Base-by-base conservation (phyloP, 2,888 invertebrate genomes). In the Gari tellinella region DNA sequence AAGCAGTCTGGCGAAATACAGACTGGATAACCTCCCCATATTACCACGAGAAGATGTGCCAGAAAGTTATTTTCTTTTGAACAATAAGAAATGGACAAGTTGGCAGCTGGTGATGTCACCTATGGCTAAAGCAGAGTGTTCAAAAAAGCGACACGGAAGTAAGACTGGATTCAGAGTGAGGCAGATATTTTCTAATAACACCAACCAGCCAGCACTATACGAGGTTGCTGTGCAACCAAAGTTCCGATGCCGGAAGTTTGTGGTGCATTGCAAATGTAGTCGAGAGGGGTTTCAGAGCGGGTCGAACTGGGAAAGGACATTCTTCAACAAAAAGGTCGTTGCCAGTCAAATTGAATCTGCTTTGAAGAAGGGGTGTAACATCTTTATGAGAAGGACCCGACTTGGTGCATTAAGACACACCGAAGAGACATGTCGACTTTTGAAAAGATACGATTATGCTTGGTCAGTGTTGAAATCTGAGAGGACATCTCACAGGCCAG, bases 191-290 rank as follows among this genome's bases (percentile, higher is more conserved):
- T 64, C 56, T 43, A 77, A 76, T 17, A 66, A 74, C 53, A 74
- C 74, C 1, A 68, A 70, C 15, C 49, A 65, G n/a, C 74, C 83
- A 8, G 81, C 84, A 37, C 48, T 85, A 17, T 85, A 85, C 51
- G 84, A 85, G 55, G 61, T 85, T 14, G 65, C 78, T 1, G 81
- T 83, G 2, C 81, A 82, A 40, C 72, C 65, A 23, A n/a, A n/a
- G n/a, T n/a, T n/a, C n/a, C n/a, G n/a, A n/a, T n/a, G n/a, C n/a
- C n/a, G n/a, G n/a, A n/a, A 72, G 48, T 79, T 65, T 60, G 82
- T 85, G 14, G 70, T 82, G 0, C 81, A 72, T 60, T 68, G 76
- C 45, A 83, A 80, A 73, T 52, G 68, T 23, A 66, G 60, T 21
- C 58, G 62, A 17, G 62, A 58, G 7, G 79, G 80, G 17, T 65